Base-by-base conservation (phyloP, 2,113 vertebrate genomes). In the Dolichallabes microphthalmus region DNA sequence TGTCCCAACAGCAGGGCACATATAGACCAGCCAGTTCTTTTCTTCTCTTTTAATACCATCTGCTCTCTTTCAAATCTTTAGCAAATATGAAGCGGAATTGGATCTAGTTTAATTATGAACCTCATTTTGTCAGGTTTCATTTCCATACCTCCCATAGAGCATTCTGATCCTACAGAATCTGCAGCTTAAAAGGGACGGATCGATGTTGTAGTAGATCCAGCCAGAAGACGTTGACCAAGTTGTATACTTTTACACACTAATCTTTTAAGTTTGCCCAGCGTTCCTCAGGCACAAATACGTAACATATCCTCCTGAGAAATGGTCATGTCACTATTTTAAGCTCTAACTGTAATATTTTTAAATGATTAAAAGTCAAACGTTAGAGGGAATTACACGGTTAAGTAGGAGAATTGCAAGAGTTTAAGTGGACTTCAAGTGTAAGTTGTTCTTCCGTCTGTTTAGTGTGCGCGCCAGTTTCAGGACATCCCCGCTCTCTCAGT, bases 21-120 rank as follows among this genome's bases (percentile, higher is more conserved):
- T 82, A 64, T 15, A 75, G 50, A 76, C 85, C 85, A 82, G 60
- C 79, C 79, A 27, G 30, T 82, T 61, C 12, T 52, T 58, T 80
- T 30, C 32, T 60, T 64, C 82, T 64, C 19, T 35, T 63, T 74
- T 27, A 81, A 68, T 39, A 61, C 19, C n/a, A 17, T 81, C 68
- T 63, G 84, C 57, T 74, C 2, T 27, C 58, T 75, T 61, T 81
- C 55, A 74, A 5, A 50, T 85, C 20, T 20, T 60, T 22, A 86
- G 39, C 2, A 35, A 81, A 30, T 32, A 17, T 17, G n/a, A 50
- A 53, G 12, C 35, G 50, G 61, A 55, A 50, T 66, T 64, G 71
- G 63, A n/a, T 50, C 39, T 66, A 45, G 52, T 60, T 68, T 57
- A 20, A 61, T 77, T 78, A 52, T 77, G 1, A 53, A 63, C 10